phyloP scores from a whole-genome alignment of 2,797 vertebrate species.

The Gila robusta region DNA sequence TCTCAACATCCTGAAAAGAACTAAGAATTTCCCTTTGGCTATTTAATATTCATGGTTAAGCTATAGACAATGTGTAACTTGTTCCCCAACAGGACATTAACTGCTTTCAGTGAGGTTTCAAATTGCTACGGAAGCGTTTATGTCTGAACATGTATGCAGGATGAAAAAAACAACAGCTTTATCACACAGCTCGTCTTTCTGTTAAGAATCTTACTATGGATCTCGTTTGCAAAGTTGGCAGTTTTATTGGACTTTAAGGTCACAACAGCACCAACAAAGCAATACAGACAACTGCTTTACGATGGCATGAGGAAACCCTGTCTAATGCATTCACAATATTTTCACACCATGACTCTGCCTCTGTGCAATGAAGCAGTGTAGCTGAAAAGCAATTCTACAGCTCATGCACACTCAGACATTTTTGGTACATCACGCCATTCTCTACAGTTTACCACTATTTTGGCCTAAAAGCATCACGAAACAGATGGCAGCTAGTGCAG shows the following conservation, averaged over 20 bases:
- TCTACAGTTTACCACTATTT: background rate
- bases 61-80: conserved; percentile 54
- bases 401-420: background rate
- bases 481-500: conserved; percentile 51
- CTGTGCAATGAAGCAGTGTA: background rate
- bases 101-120: conserved; percentile 44
- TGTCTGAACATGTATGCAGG: conserved; percentile 36
- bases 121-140: background rate
- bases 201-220: background rate
- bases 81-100: conserved; percentile 39
- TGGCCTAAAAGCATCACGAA: background rate
- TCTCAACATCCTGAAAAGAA: background rate
- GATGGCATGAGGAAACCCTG: background rate
- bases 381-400: background rate
- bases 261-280: background rate
- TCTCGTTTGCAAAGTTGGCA: background rate
- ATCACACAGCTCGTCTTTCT: background rate
- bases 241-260: conserved; percentile 21
- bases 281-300: conserved; percentile 18
- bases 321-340: background rate
- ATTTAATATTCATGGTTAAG: conserved; percentile 35
- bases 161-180: background rate
- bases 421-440: background rate
- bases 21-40: conserved; percentile 16
- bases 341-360: background rate